Base-by-base conservation (phyloP, 2,797 vertebrate species). In the Sylvilagus floridanus region DNA sequence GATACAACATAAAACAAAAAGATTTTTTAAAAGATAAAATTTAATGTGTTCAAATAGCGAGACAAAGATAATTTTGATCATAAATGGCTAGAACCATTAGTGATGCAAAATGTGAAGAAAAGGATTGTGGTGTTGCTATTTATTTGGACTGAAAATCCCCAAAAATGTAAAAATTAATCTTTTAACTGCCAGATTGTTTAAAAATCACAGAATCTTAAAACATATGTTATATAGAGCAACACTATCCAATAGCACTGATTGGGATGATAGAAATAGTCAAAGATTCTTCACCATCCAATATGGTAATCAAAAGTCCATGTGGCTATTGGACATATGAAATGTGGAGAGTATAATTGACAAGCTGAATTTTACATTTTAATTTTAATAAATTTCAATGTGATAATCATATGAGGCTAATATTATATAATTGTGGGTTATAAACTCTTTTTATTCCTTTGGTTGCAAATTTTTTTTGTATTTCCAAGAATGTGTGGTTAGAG, bases 131-230 rank as follows among this genome's bases (percentile, higher is more conserved):
- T 83, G 13, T 54, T 83, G 10, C 21, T 83, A 50, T 88, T 68
- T 73, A 71, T 57, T 37, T 84, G 28, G 3, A 30, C 32, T 88
- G 19, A 79, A 81, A 81, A 60, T 16, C 22, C 60, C 30, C 6
- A 4, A 82, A 83, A 88, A 62, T 52, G 3, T 83, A 76, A 76
- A 92, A 90, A 60, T 37, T 24, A 83, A 6, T 37, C 65, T 69
- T 93, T 19, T 37, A 35, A 65, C 8, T 73, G 0, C 0, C 37
- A 63, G 10, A 50, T 30, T 68, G 5, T 22, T 71, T 76, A 85
- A 72, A 88, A 90, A 87, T 69, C 21, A 75, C 37, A 50, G 65
- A 87, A 83, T 37, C 7, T 75, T 75, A 90, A 72, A 21, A 73
- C 3, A 35, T 52, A 54, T 7, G 12, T 0, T 9, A 22, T 52